Evolutionary conservation across 2,797 vertebrate genomes (phyloP).

Genomic region (Valencia hispanica): DNA sequence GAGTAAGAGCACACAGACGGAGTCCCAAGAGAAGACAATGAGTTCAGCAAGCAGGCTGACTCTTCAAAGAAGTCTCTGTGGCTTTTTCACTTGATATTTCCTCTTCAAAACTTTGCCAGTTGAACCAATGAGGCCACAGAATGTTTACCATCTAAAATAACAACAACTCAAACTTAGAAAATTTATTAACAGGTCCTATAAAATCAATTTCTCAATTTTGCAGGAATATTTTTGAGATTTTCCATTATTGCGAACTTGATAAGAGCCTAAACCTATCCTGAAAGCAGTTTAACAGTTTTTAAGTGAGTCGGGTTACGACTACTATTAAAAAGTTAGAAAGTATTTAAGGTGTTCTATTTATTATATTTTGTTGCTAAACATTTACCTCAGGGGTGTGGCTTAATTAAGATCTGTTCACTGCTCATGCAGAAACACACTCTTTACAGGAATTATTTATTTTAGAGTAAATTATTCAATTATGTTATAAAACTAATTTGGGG

Average conservation of each 20-base stretch:
- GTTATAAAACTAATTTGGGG: too few relatives aligned
- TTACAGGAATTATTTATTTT: background rate
- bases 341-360: background rate
- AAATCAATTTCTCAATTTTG: background rate
- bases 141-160: background rate
- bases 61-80: constrained; percentile 6
- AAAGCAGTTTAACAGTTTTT: too few relatives aligned
- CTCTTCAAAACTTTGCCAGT: background rate
- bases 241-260: background rate
- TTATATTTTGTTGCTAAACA: background rate
- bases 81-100: constrained; percentile 8
- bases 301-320: background rate
- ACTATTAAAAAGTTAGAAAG: background rate
- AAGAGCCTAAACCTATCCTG: background rate
- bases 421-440: background rate
- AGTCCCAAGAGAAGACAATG: constrained; percentile 11
- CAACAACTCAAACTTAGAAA: too few relatives aligned
- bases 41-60: constrained; percentile 21
- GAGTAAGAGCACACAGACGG: constrained; percentile 37
- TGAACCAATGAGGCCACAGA: background rate
- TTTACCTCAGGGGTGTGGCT: background rate
- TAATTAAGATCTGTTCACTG: background rate
- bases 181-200: background rate
- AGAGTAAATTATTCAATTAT: background rate
- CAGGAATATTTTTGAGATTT: background rate